A percentile compares a stretch with the other conserved stretches of the same genome.
Evolutionary conservation across 2,888 invertebrate species (phyloP).

Genomic region (Apamea epomidion): DNA sequence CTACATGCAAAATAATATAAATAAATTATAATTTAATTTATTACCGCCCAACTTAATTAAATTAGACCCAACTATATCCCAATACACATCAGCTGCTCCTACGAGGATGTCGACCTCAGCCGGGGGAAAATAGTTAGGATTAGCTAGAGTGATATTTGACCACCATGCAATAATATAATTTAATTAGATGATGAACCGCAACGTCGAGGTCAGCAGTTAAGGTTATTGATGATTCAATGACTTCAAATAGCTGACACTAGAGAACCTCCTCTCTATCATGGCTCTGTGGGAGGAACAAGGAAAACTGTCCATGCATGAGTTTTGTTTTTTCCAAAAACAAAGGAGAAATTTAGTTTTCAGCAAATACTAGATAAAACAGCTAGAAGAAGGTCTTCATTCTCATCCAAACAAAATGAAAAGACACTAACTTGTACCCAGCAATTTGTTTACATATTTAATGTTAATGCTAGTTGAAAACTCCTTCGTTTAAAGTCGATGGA

Average conservation of each 20-base stretch:
- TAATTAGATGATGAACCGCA: background rate
- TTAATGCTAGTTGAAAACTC: constrained; percentile 40
- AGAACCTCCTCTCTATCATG: background rate
- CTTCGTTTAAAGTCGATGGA: constrained; percentile 39
- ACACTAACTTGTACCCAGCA: constrained; percentile 42
- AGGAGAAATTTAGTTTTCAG: background rate
- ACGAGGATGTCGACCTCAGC: too few species aligned
- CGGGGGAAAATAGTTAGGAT: too few species aligned
- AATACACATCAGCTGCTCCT: too few species aligned
- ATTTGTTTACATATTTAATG: constrained; percentile 60
- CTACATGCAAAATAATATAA: too few species aligned
- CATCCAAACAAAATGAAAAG: constrained; percentile 45
- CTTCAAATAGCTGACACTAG: background rate
- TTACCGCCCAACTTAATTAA: too few species aligned
- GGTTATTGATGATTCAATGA: background rate
- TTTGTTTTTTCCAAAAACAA: background rate
- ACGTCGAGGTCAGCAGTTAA: background rate
- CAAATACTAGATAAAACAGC: background rate
- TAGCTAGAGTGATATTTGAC: too few species aligned
- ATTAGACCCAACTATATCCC: too few species aligned
- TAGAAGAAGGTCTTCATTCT: background rate
- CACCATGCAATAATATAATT: too few species aligned
- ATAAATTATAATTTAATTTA: too few species aligned
- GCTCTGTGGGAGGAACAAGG: background rate
- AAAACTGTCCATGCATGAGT: background rate